Base-by-base conservation (phyloP, 2,113 vertebrate species). In the Melanostigma gelatinosum region DNA sequence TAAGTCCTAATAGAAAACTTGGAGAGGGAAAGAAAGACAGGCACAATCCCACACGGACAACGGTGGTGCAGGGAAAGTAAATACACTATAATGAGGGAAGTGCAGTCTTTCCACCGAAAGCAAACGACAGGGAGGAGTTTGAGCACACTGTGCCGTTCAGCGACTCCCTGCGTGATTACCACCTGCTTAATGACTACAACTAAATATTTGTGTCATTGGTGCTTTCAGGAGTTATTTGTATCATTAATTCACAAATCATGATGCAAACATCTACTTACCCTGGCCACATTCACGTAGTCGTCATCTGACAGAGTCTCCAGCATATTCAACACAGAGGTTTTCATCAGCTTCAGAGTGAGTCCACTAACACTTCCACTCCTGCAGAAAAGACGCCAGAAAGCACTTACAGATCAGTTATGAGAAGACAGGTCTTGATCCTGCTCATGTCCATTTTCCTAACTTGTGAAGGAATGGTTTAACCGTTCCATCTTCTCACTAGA, bases 301-400 rank as follows among this genome's bases (percentile, higher is more conserved):
- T 99, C 97, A 0, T 99, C 97, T 0, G 97, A 97, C 10, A 99
- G 94, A 0, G 97, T 99, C 86, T 98, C 97, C 87, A 99, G 91
- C 97, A 99, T 98, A 93, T 98, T 95, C 0, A 94, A 90, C 24
- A 99, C 97, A 0, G 97, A 99, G 0, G 96, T 97, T 94, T 99
- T 99, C 97, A 99, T 99, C 85, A 99, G 94, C 88, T 97, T 99
- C 91, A 99, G 96, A 1, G 97, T 98, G 83, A 99, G 95, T 44
- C 97, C 98, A 0, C 98, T 99, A 66, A 94, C 93, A 64, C 93
- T 94, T 36, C 92, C 93, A 64, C 93, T 94, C 91, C 93, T 94
- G 83, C 70, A 66, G 63, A 24, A 13, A 58, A 64, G 10, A 81
- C 4, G 0, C 52, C 54, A 79, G 4, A 34, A 65, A 54, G 24